Conservation (phyloP, 2,113 vertebrate species). For the Piprites chloris region DNA sequence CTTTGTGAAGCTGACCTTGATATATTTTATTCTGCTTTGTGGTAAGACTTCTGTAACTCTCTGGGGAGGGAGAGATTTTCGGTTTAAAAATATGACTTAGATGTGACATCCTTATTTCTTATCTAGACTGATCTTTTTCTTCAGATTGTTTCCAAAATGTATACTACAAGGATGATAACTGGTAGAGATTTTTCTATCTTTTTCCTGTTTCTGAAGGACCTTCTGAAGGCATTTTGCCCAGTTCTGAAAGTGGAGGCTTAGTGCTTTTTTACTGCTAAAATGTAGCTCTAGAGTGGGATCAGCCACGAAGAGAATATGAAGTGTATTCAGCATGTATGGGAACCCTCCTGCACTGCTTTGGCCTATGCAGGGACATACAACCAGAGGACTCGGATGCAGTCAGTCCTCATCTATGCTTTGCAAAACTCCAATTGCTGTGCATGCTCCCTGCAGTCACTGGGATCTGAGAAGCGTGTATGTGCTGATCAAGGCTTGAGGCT, state of each 20-base stretch:
- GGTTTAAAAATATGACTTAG: background rate
- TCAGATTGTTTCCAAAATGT: background rate
- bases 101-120: background rate
- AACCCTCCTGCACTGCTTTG: background rate
- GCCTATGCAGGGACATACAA: background rate
- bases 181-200: background rate
- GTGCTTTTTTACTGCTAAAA: background rate
- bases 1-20: background rate
- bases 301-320: background rate
- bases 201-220: background rate
- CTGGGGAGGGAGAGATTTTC: background rate
- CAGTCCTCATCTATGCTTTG: background rate
- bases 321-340: rapidly evolving
- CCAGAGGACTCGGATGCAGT: rapidly evolving
- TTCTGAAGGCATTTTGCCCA: background rate
- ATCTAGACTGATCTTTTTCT: background rate
- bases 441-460: background rate
- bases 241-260: background rate
- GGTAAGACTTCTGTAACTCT: background rate
- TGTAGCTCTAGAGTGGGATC: background rate
- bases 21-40: background rate
- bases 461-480: background rate
- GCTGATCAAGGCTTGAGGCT: background rate
- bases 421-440: rapidly evolving
- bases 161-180: background rate